Base-by-base conservation (phyloP, 2,113 vertebrate species). In the Prietella phreatophila region DNA sequence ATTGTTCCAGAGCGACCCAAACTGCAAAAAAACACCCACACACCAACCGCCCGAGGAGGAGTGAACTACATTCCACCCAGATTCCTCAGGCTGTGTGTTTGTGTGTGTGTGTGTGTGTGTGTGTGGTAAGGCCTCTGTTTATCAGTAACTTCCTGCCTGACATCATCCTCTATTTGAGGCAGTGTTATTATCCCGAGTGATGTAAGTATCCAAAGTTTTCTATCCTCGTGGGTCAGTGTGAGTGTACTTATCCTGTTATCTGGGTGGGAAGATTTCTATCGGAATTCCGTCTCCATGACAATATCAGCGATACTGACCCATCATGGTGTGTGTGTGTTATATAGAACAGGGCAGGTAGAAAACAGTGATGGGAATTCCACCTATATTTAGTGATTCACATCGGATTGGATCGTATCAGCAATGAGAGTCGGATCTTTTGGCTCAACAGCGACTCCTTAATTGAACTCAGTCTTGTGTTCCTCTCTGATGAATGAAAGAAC, bases 111-210 rank as follows among this genome's bases (percentile, higher is more conserved):
- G 42, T 69, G 33, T 50, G 42, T 33, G 89, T 89, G 89, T 86
- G 25, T 88, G 91, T 82, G 82, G 80, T 85, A 92, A 91, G 86
- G 89, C 91, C 90, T 94, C 90, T 88, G 89, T 93, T 93, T 91
- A 90, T 85, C 90, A 93, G 92, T 92, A 91, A 93, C 94, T 95
- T 95, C 95, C 94, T 95, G 89, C 90, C 85, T 93, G 93, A 95
- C 93, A 88, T 90, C 85, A 94, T 92, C 89, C 92, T 89, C 87
- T 50, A 50, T 75, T 85, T 86, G 91, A 81, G 55, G 53, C 30
- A 1, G 55, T 33, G 79, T 58, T 81, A 58, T 81, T 58, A 81
- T 58, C 30, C 27, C 0, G 15, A 36, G 53, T 81, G 79, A 81
- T 81, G 79, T 81, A 81, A 58, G 19, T 4, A 33, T 33, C 11